Evolutionary conservation across 2,113 vertebrate genomes (phyloP).

Genomic region (Prionailurus viverrinus): DNA sequence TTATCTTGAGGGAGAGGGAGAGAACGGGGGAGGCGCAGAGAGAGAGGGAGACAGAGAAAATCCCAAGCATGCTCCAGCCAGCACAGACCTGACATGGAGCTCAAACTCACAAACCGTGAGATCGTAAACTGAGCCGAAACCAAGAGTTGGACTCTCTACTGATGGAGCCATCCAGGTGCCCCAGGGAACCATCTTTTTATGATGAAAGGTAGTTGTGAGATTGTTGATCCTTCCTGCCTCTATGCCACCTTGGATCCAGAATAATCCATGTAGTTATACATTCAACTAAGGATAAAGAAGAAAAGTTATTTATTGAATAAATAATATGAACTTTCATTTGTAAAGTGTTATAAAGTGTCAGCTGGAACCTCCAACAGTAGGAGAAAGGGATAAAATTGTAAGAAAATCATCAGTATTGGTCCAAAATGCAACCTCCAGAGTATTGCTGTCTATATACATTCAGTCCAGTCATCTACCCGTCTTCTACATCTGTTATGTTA

Average conservation of each 20-base stretch:
- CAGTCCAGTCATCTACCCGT: background rate
- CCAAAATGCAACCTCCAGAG: background rate
- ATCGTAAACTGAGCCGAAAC: no score
- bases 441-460: background rate
- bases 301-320: conserved; percentile 48
- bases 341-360: conserved; percentile 44
- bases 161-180: background rate
- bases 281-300: conserved; percentile 15
- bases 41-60: no score
- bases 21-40: no score
- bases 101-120: no score
- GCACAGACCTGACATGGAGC: no score
- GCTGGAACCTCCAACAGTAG: background rate
- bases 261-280: conserved; percentile 41
- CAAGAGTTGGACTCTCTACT: no score
- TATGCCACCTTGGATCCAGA: background rate
- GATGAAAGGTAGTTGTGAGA: conserved; percentile 36
- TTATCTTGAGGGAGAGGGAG: no score
- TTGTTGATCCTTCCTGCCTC: conserved; percentile 41
- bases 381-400: conserved; percentile 19
- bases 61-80: no score
- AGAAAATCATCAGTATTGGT: background rate
- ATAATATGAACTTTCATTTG: conserved; percentile 9
- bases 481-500: background rate
- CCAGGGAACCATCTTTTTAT: conserved; percentile 18